These are phyloP conservation scores for Pygoscelis antarcticus DNA, from an alignment of 2,113 vertebrate species.

Conservation along the genomic window DNA sequence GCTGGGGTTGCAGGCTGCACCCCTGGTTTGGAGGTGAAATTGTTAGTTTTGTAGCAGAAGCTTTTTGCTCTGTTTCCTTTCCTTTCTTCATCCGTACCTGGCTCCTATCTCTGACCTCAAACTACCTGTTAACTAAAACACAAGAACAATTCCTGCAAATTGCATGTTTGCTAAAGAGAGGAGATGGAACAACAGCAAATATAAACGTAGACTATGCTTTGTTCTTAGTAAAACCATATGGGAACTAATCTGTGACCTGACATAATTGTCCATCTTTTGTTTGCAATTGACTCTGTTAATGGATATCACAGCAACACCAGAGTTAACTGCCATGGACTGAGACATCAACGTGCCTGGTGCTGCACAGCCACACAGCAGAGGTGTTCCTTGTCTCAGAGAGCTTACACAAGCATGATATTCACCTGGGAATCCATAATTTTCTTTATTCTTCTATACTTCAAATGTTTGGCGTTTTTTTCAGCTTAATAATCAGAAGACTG, in stretches of 20 bases:
- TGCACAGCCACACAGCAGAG: neutral
- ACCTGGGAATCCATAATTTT: neutral
- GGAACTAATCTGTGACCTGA: neutral
- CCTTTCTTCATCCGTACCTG: fast-evolving
- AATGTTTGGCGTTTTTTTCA: neutral
- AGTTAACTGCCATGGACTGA: neutral
- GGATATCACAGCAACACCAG: neutral
- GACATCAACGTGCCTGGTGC: neutral
- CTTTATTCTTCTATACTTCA: neutral
- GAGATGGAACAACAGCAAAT: neutral
- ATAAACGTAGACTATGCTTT: neutral
- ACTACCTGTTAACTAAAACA: neutral
- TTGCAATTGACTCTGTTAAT: neutral
- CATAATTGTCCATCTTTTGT: neutral
- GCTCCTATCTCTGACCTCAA: neutral
- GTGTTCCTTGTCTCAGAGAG: neutral
- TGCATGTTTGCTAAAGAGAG: neutral
- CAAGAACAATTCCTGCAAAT: neutral
- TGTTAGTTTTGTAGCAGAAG: neutral
- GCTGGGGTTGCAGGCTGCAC: neutral
- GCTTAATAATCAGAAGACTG: neutral
- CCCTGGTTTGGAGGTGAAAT: neutral
- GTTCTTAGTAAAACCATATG: neutral
- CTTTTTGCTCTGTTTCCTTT: neutral
- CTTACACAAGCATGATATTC: neutral